These are phyloP conservation scores for Colius striatus DNA, from an alignment of 2,113 vertebrate genomes.

Conservation along the genomic window DNA sequence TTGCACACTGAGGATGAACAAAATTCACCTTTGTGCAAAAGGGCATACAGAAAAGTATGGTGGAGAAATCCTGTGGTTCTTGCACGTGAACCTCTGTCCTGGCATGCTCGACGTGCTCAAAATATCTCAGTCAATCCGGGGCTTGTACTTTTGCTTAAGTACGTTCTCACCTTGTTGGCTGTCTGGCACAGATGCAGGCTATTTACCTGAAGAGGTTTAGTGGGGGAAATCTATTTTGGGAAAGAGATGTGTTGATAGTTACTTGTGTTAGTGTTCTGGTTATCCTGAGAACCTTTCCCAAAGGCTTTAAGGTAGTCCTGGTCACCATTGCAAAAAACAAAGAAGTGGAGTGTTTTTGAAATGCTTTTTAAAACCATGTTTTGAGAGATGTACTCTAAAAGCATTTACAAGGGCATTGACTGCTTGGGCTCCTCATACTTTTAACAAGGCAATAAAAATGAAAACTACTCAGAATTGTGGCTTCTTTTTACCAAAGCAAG, in stretches of 20 bases:
- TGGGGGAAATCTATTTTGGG: slow-evolving; percentile 9
- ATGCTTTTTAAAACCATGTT: background rate
- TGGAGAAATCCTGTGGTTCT: background rate
- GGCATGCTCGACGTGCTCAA: background rate
- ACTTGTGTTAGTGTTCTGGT: background rate
- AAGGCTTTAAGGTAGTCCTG: background rate
- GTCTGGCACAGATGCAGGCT: background rate
- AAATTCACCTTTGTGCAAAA: background rate
- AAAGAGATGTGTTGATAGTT: background rate
- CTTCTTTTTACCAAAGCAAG: background rate
- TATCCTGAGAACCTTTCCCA: background rate
- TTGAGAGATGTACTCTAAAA: background rate
- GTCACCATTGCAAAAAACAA: background rate
- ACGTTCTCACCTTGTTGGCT: slow-evolving; percentile 5
- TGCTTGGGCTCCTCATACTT: background rate
- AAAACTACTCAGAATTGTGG: background rate
- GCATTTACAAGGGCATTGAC: background rate
- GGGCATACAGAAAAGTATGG: background rate
- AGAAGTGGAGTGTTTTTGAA: background rate
- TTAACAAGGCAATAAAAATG: background rate
- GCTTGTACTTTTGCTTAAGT: slow-evolving; percentile 28
- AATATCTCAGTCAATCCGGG: background rate
- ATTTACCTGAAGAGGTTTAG: slow-evolving; percentile 40
- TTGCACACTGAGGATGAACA: background rate
- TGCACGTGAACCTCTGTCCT: background rate